These are phyloP conservation scores for Littorina saxatilis DNA, from an alignment of 1,140 invertebrate genomes.

Conservation along the genomic window DNA sequence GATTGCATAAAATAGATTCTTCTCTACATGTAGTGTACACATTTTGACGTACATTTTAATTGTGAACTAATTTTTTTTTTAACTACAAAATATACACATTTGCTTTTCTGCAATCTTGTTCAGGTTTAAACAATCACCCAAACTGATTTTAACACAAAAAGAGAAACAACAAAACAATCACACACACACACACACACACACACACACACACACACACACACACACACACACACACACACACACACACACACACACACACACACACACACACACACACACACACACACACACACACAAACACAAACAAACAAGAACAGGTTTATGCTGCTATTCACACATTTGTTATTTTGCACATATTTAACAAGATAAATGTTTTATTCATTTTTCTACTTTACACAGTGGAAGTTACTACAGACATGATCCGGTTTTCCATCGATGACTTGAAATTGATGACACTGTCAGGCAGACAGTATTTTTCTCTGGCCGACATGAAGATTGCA, in stretches of 20 bases:
- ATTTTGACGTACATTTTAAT: neutral
- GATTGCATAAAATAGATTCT: too few species aligned
- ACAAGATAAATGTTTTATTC: neutral
- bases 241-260: neutral
- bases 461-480: constrained; percentile 29
- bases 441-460: constrained; percentile 10
- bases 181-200: neutral
- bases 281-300: too few species aligned
- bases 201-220: neutral
- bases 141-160: neutral
- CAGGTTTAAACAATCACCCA: neutral
- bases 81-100: too few species aligned
- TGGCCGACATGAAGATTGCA: constrained; percentile 26
- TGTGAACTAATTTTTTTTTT: neutral
- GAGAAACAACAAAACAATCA: neutral
- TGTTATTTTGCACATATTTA: neutral
- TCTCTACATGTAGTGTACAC: neutral
- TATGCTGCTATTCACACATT: too few species aligned
- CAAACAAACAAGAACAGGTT: too few species aligned
- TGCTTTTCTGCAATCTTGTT: neutral
- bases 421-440: constrained; percentile 22
- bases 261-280: neutral
- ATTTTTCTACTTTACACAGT: too few species aligned
- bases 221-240: neutral
- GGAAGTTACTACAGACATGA: neutral